A percentile compares a stretch with the other conserved stretches of the same genome.
phyloP scores from a whole-genome alignment of 2,888 invertebrate genomes.

The Eupithecia pulchellata region DNA sequence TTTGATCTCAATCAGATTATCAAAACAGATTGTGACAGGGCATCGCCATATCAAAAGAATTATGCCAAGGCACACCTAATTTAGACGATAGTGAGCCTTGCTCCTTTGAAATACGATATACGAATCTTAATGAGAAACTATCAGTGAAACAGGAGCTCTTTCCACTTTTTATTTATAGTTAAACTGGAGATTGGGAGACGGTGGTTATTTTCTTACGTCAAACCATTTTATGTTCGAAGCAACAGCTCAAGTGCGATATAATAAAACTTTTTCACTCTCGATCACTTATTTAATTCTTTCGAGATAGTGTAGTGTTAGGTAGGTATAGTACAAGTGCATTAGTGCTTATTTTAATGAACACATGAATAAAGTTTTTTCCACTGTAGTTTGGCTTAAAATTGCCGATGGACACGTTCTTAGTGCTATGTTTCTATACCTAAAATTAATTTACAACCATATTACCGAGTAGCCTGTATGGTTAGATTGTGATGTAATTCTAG shows the following conservation, averaged over 20 bases:
- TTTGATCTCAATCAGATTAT: background rate
- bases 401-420: no score
- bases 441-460: no score
- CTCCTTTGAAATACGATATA: conserved; percentile 31
- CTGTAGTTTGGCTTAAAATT: no score
- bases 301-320: no score
- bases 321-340: no score
- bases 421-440: no score
- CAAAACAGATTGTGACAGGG: conserved; percentile 19
- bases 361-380: no score
- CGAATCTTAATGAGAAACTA: conserved; percentile 51
- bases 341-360: no score
- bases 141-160: conserved; percentile 56
- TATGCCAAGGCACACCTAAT: conserved; percentile 60
- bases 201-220: conserved; percentile 25
- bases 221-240: background rate
- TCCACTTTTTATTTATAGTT: conserved; percentile 60
- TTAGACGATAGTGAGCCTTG: conserved; percentile 53
- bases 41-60: conserved; percentile 60
- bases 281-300: no score
- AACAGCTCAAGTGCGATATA: background rate
- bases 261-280: background rate
- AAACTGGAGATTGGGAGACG: conserved; percentile 53
- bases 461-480: no score
- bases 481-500: no score